A percentile compares a stretch with the other conserved stretches of the same genome.
Evolutionary conservation across 1,140 invertebrate species (phyloP).

Genomic region (Drosophila burlai): DNA sequence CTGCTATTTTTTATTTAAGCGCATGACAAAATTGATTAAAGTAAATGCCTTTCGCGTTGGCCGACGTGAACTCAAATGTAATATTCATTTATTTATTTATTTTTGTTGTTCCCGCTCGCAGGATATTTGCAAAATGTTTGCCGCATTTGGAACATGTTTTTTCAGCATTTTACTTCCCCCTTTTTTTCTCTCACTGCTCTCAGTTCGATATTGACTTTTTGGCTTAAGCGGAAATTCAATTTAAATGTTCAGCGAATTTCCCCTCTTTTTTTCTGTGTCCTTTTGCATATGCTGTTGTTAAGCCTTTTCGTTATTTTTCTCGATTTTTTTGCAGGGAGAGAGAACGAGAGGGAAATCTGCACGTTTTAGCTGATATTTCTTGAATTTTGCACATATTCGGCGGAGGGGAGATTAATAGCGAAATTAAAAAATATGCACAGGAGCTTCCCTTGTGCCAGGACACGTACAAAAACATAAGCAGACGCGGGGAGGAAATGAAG

Average conservation of each 20-base stretch:
- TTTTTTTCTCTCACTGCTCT: conserved; percentile 8
- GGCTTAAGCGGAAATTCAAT: conserved; percentile 62
- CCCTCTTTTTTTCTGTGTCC: background rate
- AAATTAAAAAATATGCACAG: conserved; percentile 23
- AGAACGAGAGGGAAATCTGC: background rate
- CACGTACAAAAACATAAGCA: conserved; percentile 41
- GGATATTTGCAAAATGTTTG: conserved; percentile 42
- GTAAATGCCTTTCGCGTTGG: conserved; percentile 54
- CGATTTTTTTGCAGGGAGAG: background rate
- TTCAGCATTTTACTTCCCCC: conserved; percentile 6
- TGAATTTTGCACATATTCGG: conserved; percentile 4
- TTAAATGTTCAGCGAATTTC: conserved; percentile 49
- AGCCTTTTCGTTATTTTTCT: conserved; percentile 17
- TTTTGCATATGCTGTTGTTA: conserved; percentile 9
- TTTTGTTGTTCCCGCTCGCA: conserved; percentile 17
- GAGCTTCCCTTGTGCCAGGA: conserved; percentile 1
- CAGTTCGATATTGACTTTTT: conserved; percentile 45
- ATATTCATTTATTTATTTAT: conserved; percentile 41
- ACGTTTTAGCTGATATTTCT: conserved; percentile 1
- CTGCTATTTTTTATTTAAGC: conserved; percentile 45
- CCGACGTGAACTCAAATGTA: conserved; percentile 35
- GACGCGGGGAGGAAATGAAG: conserved; percentile 25
- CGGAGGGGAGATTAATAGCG: conserved; percentile 5
- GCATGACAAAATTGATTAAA: conserved; percentile 59
- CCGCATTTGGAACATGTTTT: conserved; percentile 43